Evolutionary conservation across 1,140 invertebrate species (phyloP), one percentile per base, ranked within the genome.

Genomic region (Brachystomella parvula): DNA sequence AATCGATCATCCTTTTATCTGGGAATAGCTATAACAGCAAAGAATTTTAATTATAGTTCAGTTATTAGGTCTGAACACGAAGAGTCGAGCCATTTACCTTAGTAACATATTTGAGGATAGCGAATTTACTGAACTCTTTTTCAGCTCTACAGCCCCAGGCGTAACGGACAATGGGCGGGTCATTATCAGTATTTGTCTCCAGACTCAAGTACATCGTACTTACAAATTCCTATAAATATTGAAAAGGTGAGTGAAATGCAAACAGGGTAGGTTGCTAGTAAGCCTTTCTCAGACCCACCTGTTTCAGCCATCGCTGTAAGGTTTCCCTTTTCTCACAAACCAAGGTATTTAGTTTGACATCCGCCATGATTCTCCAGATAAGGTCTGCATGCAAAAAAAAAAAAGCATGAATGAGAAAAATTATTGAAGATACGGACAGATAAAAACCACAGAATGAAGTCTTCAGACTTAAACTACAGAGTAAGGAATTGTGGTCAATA

Each of bases 81-180:
- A 44, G 39, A 44, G 39, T 44, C 39, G 39, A n/a, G n/a, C 39
- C 21, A 60, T 24, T 66, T 32, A 67, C 66, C 35, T 57, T 62
- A 6, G 61, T 19, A 1, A 72, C 71, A 64, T 68, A 70, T 35
- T 69, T 70, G 0, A 73, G 63, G 1, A 73, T 68, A 0, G 12
- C 19, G 31, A 47, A 68, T 61, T 70, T 73, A n/a, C 60, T 66
- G 29, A 66, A 68, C 49, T 73, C 71, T 29, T 64, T 61, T 15
- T 73, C 39, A 17, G 71, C 63, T 61, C 71, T 31, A 17, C 47
- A 32, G 9, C 71, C 71, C 71, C 71, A 73, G 9, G 47, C 47
- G 39, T 73, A 73, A 6, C 61, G 53, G 12, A 21, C n/a, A 28
- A 39, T 47, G 30, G 24, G 31, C 15, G 15, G 15, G 1, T 73